Conservation (phyloP, 2,797 vertebrate species). For the Cyprinella venusta region DNA sequence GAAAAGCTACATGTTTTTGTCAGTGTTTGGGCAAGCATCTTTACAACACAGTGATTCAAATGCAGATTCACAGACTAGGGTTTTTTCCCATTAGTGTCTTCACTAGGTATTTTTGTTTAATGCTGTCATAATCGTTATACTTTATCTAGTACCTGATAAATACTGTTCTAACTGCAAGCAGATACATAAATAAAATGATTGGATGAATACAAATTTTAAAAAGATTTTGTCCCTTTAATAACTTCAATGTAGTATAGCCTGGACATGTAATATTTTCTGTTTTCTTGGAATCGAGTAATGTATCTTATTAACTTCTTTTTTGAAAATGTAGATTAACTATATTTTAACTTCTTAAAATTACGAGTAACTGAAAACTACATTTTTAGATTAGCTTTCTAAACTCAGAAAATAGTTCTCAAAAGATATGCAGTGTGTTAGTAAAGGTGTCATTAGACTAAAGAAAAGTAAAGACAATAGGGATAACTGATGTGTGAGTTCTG, state of each 20-base stretch:
- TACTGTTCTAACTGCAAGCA: neutral
- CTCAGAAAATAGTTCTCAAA: neutral
- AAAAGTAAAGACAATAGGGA: slow-evolving; percentile 1
- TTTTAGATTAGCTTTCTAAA: slow-evolving; percentile 5
- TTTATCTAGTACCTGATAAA: neutral
- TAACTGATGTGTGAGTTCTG: slow-evolving; percentile 48
- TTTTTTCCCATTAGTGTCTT: neutral
- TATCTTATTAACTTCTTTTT: neutral
- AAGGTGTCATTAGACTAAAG: neutral
- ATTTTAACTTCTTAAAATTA: neutral
- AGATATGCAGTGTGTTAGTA: neutral
- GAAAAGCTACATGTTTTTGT: neutral
- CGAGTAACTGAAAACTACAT: neutral
- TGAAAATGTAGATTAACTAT: neutral
- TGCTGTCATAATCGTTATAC: neutral
- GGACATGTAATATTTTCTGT: neutral
- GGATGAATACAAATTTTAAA: neutral
- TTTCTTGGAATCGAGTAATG: neutral
- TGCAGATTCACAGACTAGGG: neutral
- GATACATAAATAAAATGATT: neutral
- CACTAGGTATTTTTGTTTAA: neutral
- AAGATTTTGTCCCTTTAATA: neutral
- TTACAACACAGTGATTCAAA: neutral
- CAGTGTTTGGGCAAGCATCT: neutral
- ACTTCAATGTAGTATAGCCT: neutral